phyloP scores from a whole-genome alignment of 2,888 invertebrate species.

The Metellina segmentata region DNA sequence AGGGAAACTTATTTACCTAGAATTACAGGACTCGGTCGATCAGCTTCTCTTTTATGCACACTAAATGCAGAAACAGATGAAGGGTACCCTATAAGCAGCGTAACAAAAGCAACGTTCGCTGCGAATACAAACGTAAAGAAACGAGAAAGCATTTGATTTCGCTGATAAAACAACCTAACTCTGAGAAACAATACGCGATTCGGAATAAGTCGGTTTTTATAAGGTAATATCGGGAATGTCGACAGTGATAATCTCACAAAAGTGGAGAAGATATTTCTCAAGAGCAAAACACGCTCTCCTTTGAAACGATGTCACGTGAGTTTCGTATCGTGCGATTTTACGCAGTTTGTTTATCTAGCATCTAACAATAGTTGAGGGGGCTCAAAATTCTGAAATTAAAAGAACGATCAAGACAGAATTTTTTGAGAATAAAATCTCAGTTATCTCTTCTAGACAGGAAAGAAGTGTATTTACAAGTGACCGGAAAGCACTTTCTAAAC shows the following conservation, averaged over 20 bases:
- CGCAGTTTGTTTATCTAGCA: slow-evolving; percentile 21
- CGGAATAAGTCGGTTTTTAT: background rate
- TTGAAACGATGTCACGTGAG: slow-evolving; percentile 50
- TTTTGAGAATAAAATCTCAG: too few species aligned
- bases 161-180: background rate
- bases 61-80: background rate
- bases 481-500: too few species aligned
- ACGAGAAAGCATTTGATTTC: slow-evolving; percentile 41
- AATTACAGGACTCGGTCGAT: slow-evolving; percentile 55
- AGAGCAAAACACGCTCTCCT: background rate
- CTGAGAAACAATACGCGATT: background rate
- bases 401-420: too few species aligned
- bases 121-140: background rate
- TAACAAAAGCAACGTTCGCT: slow-evolving; percentile 33
- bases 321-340: slow-evolving; percentile 49
- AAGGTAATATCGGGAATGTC: background rate
- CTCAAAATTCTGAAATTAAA: background rate
- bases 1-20: slow-evolving; percentile 25
- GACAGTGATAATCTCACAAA: background rate
- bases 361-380: background rate
- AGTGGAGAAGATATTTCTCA: background rate
- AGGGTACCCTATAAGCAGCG: slow-evolving; percentile 42
- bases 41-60: slow-evolving; percentile 44
- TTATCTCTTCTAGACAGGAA: too few species aligned
- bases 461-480: too few species aligned